phyloP scores from a whole-genome alignment of 1,140 invertebrate species.

The Ceratosolen solmsi region DNA sequence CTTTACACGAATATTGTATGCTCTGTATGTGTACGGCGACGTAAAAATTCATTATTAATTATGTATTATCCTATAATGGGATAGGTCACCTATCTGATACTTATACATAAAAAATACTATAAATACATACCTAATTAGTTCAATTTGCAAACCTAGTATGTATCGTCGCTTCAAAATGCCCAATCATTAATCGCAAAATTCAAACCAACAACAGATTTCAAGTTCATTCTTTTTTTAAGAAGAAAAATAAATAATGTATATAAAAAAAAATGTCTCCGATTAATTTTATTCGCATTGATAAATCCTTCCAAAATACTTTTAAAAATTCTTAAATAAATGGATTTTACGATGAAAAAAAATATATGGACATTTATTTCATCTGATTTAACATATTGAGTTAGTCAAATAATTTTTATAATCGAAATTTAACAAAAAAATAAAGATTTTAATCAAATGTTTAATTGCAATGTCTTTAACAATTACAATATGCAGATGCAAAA shows the following conservation, averaged over 20 bases:
- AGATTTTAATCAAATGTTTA: too few relatives aligned
- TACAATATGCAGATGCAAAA: too few relatives aligned
- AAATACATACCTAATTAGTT: conserved; percentile 68
- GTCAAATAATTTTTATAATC: too few relatives aligned
- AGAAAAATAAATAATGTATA: conserved; percentile 68
- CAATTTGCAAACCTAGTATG: conserved; percentile 70
- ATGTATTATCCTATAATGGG: conserved; percentile 64
- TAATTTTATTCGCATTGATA: not conserved
- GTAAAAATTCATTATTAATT: conserved; percentile 64
- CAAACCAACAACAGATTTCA: conserved; percentile 64
- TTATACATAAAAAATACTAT: conserved; percentile 58
- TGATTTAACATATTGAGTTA: too few relatives aligned
- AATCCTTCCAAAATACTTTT: too few relatives aligned
- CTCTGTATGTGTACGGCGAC: conserved; percentile 43
- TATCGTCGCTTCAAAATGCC: conserved; percentile 68
- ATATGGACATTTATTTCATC: too few relatives aligned
- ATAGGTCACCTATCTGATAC: conserved; percentile 62
- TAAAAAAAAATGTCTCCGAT: conserved; percentile 59
- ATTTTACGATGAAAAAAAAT: too few relatives aligned
- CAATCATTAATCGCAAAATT: conserved; percentile 67
- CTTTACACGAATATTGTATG: conserved; percentile 2
- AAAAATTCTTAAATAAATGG: not conserved
- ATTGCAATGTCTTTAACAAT: too few relatives aligned
- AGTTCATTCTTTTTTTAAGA: conserved; percentile 71
- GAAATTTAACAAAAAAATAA: too few relatives aligned